Evolutionary conservation across 2,113 vertebrate species (phyloP), one percentile per base, ranked within the genome.

Genomic region (Phrynosoma platyrhinos): DNA sequence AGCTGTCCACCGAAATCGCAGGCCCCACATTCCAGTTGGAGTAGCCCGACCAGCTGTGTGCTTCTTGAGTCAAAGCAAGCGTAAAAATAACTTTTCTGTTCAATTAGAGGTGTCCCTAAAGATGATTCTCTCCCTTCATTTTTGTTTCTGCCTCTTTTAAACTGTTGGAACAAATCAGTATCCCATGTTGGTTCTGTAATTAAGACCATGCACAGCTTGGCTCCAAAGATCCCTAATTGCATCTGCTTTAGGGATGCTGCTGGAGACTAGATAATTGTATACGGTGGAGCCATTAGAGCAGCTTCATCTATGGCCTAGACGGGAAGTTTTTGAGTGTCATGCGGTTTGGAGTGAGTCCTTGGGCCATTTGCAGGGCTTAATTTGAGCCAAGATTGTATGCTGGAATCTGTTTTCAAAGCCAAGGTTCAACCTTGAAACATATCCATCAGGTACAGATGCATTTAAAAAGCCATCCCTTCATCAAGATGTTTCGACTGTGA

Each of bases 171-270:
- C 91, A 93, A 94, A 96, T 90, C 95, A 83, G 16, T 93, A 96
- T 96, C 95, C 94, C 95, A 96, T 96, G 97, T 96, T 96, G 96
- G 96, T 95, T 94, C 94, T 94, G 53, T 96, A 97, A 97, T 97
- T 96, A 97, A 96, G 94, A 95, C 80, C 95, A 93, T 95, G 94
- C 95, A 95, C 96, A 95, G 95, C 95, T 94, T 89, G 78, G 94
- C 91, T 96, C 79, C 88, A 85, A 95, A 95, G 93, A 93, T 95
- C 93, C 87, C 94, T 95, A 93, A 95, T 96, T 94, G 90, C 78
- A 95, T 94, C 93, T 95, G 94, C 94, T 97, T 97, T 95, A 90
- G 89, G 94, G 93, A 93, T 93, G 87, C 92, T 91, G 91, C 93
- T 92, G 93, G 92, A 81, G 90, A 90, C 88, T 79, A 92, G 89